Base-by-base conservation (phyloP, 2,888 invertebrate species). In the Scaptomyza reducta region DNA sequence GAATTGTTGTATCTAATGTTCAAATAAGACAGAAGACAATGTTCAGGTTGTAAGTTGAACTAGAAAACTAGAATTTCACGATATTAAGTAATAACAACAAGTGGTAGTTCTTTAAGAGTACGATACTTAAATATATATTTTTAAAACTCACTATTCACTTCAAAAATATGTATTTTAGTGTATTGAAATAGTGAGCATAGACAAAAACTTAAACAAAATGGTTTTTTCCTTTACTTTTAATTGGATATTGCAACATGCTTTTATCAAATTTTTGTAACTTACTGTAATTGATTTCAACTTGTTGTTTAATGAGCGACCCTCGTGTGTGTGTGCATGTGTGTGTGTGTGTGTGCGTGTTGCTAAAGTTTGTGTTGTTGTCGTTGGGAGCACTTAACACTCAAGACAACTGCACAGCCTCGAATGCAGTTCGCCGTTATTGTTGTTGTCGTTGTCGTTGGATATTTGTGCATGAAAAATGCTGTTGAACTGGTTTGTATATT, bases 401-500 rank as follows among this genome's bases (percentile, higher is more conserved):
- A 72, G 41, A 55, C 40, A 40, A 40, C 49, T 55, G 54, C 74
- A 77, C 69, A 77, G 74, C 60, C 72, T 64, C 53, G 61, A 40
- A 33, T 74, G 77, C 60, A 66, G 73, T 49, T 13, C 25, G 41
- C 13, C 13, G 41, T 22, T 45, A 18, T 22, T 45, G 31, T 33
- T 33, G 18, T n/a, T 49, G 31, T 9, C 16, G 29, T 13, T 46
- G 46, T 74, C 22, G 22, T 22, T 22, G 41, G 59, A 64, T 59
- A 61, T 67, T 58, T 72, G 74, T 74, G 67, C 65, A 77, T 77
- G 57, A 86, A 86, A 74, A 87, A 84, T 88, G 84, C 74, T 61
- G 88, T 76, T 78, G 64, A 84, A 84, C 84, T 84, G 84, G 84
- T 84, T 84, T 82, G 27, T 27, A 42, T 61, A 38, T 68, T 73